Conservation (phyloP, 2,113 vertebrate genomes). For the Gymnocephalus cernua region DNA sequence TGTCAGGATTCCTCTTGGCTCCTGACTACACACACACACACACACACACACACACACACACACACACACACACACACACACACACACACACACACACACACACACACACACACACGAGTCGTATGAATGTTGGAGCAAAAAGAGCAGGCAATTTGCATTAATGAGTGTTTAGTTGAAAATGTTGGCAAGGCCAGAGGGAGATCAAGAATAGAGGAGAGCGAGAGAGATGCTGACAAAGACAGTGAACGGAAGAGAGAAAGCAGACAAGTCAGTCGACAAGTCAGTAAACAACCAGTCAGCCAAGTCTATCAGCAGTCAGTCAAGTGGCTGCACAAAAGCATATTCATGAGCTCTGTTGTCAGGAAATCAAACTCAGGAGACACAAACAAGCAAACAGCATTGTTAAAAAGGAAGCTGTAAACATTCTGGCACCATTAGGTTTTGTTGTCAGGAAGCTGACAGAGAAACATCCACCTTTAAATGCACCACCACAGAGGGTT, state of each 20-base stretch:
- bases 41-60: constrained; percentile 4
- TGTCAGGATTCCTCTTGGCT: constrained; percentile 51
- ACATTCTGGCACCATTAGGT: background rate
- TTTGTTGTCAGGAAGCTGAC: background rate
- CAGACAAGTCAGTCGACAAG: background rate
- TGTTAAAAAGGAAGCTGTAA: background rate
- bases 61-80: constrained; percentile 15
- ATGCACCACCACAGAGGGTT: background rate
- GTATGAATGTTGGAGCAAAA: constrained; percentile 27
- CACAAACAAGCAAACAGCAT: constrained; percentile 2
- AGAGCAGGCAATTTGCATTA: constrained; percentile 47
- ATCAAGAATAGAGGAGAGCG: background rate
- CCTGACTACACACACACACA: background rate
- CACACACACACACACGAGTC: background rate
- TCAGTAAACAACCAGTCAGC: constrained; percentile 41
- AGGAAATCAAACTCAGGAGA: constrained; percentile 33
- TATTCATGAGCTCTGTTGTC: constrained; percentile 45
- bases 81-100: background rate
- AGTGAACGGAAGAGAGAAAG: background rate
- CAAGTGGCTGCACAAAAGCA: constrained; percentile 2
- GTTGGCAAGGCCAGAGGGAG: constrained; percentile 36
- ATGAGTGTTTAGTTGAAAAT: constrained; percentile 44
- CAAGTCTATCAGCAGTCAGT: constrained; percentile 12
- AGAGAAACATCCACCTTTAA: background rate
- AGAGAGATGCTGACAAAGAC: constrained; percentile 39